Base-by-base conservation (phyloP, 2,888 invertebrate species). In the Drosophila stalkeri region DNA sequence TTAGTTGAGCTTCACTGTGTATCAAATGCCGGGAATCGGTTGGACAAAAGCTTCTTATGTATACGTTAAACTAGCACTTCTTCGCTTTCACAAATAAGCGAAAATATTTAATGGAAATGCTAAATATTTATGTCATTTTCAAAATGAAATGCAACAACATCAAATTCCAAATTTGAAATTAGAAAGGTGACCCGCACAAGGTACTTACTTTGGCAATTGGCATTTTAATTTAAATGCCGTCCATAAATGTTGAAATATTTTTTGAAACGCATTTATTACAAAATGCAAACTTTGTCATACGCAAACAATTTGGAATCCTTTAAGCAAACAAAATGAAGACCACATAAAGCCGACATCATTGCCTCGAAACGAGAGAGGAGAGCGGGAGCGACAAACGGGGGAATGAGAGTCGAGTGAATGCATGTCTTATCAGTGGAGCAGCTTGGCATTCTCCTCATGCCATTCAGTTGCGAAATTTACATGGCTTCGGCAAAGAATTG, bases 251-350 rank as follows among this genome's bases (percentile, higher is more conserved):
- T 65, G 64, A 75, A 85, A 80, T 75, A 87, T 75, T 75, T 77
- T 87, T 9, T 72, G 76, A 89, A 85, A 70, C 70, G 70, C 68
- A 87, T 87, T 87, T 85, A 80, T 87, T 72, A 77, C 82, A 77
- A 82, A 72, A 72, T 75, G 77, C 86, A 63, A 82, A 89, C 85
- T 89, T 82, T 82, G 89, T 86, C 85, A 72, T 68, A 75, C 80
- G 79, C 82, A 87, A 76, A 84, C 85, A 84, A 72, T 84, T 84
- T 72, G 70, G 56, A 56, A 64, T 67, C 56, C 56, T 66, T 64
- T 68, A 68, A 83, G 80, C 79, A 84, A 84, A 84, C 87, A 86
- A 46, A 57, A 51, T 33, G 60, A 31, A 65, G 67, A 71, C 41
- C 54, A 46, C 73, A 78, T 79, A 78, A 89, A 69, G 71, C 66